Percentiles rank a stretch among this genome's conserved stretches.
phyloP scores from a whole-genome alignment of 2,888 invertebrate species.

The Synanthedon tipuliformis region DNA sequence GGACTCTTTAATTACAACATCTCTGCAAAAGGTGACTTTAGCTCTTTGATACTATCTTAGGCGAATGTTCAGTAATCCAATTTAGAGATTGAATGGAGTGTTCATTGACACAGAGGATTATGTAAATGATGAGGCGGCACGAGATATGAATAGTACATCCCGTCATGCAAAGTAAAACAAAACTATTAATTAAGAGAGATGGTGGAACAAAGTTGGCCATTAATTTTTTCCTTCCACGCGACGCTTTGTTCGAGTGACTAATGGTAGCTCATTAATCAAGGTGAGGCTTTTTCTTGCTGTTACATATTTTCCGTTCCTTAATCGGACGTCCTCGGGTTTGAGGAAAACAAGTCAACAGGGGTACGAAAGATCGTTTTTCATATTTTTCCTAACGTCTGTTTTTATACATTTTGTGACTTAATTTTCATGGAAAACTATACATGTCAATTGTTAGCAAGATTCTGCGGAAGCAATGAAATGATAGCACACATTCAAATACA shows the following conservation, averaged over 20 bases:
- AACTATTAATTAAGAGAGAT: constrained; percentile 12
- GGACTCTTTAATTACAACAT: background rate
- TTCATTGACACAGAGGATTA: background rate
- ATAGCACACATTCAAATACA: no score
- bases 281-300: constrained; percentile 5
- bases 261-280: constrained; percentile 24
- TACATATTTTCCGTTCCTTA: constrained; percentile 4
- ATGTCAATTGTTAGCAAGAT: no score
- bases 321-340: background rate
- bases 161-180: background rate
- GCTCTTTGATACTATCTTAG: background rate
- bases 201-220: constrained; percentile 14
- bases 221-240: constrained; percentile 11
- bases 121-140: background rate
- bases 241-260: constrained; percentile 21
- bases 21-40: background rate
- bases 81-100: background rate
- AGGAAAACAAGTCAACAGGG: background rate
- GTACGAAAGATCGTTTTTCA: background rate
- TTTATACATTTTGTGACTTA: background rate
- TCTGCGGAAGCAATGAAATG: no score
- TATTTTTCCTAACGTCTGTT: background rate
- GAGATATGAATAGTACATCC: background rate
- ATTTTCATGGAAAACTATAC: no score
- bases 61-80: background rate